A percentile compares a stretch with the other conserved stretches of the same genome.
phyloP scores from a whole-genome alignment of 2,113 vertebrate genomes.

The Casuarius casuarius region DNA sequence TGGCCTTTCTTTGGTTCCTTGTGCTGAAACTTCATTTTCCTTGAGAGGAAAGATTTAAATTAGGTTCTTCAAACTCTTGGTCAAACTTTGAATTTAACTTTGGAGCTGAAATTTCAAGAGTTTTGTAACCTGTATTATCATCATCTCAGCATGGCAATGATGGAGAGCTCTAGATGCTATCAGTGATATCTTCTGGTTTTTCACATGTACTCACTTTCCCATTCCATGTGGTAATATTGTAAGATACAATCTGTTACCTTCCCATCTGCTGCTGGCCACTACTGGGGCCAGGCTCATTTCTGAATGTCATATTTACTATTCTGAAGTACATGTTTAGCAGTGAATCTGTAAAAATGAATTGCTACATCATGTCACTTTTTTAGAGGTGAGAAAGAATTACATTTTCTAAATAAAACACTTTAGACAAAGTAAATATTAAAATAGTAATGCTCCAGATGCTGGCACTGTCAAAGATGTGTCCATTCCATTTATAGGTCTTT shows the following conservation, averaged over 20 bases:
- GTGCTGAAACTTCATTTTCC: neutral
- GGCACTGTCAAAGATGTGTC: neutral
- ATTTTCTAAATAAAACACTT: conserved; percentile 9
- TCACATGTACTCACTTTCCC: neutral
- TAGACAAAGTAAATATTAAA: conserved; percentile 32
- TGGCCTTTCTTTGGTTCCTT: neutral
- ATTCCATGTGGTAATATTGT: conserved; percentile 5
- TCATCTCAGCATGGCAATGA: neutral
- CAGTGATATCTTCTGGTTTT: neutral
- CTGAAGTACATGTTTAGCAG: conserved; percentile 6
- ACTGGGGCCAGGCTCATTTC: conserved; percentile 6
- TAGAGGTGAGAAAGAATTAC: neutral
- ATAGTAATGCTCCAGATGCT: conserved; percentile 49
- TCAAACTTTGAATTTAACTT: neutral
- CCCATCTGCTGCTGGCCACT: conserved; percentile 46
- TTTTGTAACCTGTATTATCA: neutral
- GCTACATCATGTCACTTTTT: neutral
- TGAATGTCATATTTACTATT: conserved; percentile 27
- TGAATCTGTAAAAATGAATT: conserved; percentile 43
- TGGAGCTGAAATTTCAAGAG: neutral
- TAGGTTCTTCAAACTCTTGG: neutral
- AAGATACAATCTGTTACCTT: conserved; percentile 30
- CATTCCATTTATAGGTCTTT: neutral
- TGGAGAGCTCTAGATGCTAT: neutral
- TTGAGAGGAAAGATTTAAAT: neutral